phyloP scores from a whole-genome alignment of 2,113 vertebrate species.

The Platycercus adscitus region DNA sequence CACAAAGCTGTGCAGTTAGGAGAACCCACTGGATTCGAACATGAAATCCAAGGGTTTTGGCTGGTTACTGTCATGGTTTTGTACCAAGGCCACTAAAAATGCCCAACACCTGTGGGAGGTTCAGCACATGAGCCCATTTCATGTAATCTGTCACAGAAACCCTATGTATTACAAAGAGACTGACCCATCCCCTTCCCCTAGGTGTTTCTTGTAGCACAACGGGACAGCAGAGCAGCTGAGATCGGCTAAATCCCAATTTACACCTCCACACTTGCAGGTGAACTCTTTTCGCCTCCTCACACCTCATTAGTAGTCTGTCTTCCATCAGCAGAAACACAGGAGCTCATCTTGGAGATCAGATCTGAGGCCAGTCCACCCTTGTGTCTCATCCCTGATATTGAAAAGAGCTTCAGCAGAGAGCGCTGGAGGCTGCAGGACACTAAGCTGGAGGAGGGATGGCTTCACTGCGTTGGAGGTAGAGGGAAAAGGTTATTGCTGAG shows the following conservation, averaged over 20 bases:
- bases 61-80: not conserved
- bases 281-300: not conserved
- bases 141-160: too few relatives aligned
- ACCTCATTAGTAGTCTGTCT: too few relatives aligned
- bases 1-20: not conserved
- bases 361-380: too few relatives aligned
- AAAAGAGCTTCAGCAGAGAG: not conserved
- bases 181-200: not conserved
- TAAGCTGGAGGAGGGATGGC: not conserved
- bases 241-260: not conserved
- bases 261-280: not conserved
- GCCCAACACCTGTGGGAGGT: not conserved
- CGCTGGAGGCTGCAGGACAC: not conserved
- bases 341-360: not conserved
- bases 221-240: not conserved
- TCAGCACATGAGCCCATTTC: not conserved
- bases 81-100: not conserved
- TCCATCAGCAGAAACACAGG: not conserved
- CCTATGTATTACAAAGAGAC: rapidly evolving
- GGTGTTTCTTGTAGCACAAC: not conserved
- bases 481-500: not conserved
- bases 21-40: not conserved
- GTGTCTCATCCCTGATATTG: not conserved
- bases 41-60: not conserved
- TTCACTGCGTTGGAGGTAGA: not conserved